phyloP scores from a whole-genome alignment of 2,797 vertebrate genomes.

The Eulemur mongoz region DNA sequence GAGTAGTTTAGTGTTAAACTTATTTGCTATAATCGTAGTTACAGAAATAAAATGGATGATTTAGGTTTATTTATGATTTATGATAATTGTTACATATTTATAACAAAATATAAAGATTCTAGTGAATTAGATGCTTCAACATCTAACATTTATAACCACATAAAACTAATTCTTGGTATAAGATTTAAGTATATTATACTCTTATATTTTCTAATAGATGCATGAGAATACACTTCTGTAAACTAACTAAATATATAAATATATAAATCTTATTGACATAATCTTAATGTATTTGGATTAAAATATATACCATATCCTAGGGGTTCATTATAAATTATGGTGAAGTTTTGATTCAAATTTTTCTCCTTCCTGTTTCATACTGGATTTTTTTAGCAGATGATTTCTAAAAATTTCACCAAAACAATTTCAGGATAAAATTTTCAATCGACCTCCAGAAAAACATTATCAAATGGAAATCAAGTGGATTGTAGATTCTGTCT shows the following conservation, averaged over 20 bases:
- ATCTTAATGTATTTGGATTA: neutral
- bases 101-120: neutral
- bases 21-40: neutral
- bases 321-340: neutral
- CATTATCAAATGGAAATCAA: neutral
- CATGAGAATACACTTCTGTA: neutral
- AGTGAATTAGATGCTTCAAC: neutral
- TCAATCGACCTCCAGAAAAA: slow-evolving; percentile 10
- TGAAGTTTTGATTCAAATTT: neutral
- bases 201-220: neutral
- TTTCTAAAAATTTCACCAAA: neutral
- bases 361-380: neutral
- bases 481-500: neutral
- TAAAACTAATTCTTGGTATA: neutral
- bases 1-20: neutral
- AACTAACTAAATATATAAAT: neutral
- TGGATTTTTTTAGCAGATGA: neutral
- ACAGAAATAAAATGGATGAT: neutral
- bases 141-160: neutral
- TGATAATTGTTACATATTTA: neutral
- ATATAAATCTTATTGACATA: neutral
- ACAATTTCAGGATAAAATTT: slow-evolving; percentile 21
- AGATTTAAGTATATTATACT: neutral
- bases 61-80: neutral
- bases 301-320: neutral